Percentiles rank a stretch among this genome's conserved stretches.
Conservation (phyloP, 2,113 vertebrate genomes). For the Orcinus orca region DNA sequence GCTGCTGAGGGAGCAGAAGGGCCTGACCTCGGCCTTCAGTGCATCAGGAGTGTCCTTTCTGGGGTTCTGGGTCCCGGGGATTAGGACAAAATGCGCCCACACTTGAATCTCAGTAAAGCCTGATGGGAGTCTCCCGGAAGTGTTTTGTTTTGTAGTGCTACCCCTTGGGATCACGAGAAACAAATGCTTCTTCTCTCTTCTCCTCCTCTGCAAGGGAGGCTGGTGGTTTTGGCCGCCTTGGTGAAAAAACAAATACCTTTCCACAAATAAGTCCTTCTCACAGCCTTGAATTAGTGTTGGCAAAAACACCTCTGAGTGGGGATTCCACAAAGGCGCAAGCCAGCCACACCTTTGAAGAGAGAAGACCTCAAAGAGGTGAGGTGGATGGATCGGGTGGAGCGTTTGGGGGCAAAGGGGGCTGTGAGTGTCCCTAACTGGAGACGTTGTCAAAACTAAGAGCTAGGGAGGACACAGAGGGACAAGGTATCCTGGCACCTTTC, state of each 20-base stretch:
- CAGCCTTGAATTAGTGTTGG: conserved; percentile 74
- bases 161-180: background rate
- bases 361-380: fast-evolving
- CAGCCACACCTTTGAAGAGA: background rate
- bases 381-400: background rate
- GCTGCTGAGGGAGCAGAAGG: conserved; percentile 37
- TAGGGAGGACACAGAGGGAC: background rate
- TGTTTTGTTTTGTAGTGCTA: background rate
- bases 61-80: background rate
- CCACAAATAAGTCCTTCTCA: conserved; percentile 76
- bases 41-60: conserved; percentile 54
- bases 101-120: background rate
- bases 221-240: conserved; percentile 77
- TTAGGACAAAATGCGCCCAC: background rate
- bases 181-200: background rate
- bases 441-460: background rate
- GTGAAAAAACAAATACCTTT: conserved; percentile 81
- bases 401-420: fast-evolving
- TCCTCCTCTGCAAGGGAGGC: background rate
- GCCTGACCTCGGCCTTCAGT: conserved; percentile 7
- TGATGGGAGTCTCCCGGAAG: background rate
- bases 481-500: background rate
- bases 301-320: conserved; percentile 54
- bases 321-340: conserved; percentile 41
- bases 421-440: fast-evolving